phyloP scores from a whole-genome alignment of 2,888 invertebrate genomes.

The Leptinotarsa haldemani region DNA sequence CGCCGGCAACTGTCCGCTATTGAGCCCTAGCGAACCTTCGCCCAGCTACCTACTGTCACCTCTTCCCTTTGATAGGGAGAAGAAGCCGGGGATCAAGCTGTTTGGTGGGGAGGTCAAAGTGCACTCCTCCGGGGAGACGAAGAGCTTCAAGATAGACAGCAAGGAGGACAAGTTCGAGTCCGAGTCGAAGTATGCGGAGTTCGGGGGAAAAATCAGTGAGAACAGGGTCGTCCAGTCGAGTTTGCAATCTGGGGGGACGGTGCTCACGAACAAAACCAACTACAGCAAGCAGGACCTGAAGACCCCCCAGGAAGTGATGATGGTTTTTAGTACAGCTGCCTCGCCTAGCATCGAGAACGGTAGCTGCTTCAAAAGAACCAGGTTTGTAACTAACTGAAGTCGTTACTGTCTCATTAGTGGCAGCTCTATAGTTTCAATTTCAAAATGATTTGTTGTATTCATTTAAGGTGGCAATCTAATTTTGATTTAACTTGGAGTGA shows the following conservation, averaged over 20 bases:
- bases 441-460: too few relatives aligned
- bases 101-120: constrained; percentile 85
- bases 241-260: constrained; percentile 86
- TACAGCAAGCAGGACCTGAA: constrained; percentile 55
- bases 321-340: constrained; percentile 58
- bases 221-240: constrained; percentile 83
- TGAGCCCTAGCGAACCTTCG: constrained; percentile 41
- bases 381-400: too few relatives aligned
- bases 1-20: constrained; percentile 52
- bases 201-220: constrained; percentile 61
- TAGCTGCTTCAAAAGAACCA: constrained; percentile 49
- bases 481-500: too few relatives aligned
- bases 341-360: constrained; percentile 59
- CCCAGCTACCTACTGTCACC: constrained; percentile 58
- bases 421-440: too few relatives aligned
- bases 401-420: too few relatives aligned
- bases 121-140: constrained; percentile 76
- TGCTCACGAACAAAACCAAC: constrained; percentile 63
- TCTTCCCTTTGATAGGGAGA: constrained; percentile 56
- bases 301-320: constrained; percentile 57
- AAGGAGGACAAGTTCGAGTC: constrained; percentile 56
- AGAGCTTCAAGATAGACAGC: constrained; percentile 66
- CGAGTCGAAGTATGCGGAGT: constrained; percentile 54
- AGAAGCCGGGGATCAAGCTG: constrained; percentile 70
- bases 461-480: too few relatives aligned